Evolutionary conservation across 1,140 invertebrate species (phyloP).

Genomic region (Leptonema lineaticorne): DNA sequence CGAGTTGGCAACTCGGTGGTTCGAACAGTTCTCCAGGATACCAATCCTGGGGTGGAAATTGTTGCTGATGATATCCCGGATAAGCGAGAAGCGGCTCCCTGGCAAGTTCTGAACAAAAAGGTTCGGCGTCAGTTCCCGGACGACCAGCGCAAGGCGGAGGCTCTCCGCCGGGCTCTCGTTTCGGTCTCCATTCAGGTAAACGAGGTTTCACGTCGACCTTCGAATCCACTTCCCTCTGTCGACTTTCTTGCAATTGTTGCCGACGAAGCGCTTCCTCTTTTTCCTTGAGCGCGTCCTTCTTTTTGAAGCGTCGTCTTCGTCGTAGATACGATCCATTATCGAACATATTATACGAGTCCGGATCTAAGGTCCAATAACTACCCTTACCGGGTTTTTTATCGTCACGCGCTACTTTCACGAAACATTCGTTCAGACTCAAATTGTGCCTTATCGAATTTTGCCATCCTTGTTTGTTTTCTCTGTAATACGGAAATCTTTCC

Average conservation of each 20-base stretch:
- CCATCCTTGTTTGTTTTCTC: slow-evolving; percentile 96
- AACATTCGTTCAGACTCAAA: slow-evolving; percentile 97
- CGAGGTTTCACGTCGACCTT: slow-evolving; percentile 58
- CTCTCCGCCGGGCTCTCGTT: slow-evolving; percentile 59
- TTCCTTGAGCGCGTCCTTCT: slow-evolving; percentile 87
- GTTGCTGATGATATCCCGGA: slow-evolving; percentile 44
- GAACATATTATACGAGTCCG: slow-evolving; percentile 97
- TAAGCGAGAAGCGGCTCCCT: slow-evolving; percentile 57
- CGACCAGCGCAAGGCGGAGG: slow-evolving; percentile 45
- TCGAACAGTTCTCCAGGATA: slow-evolving; percentile 58
- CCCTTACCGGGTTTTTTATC: slow-evolving; percentile 97
- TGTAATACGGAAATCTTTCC: slow-evolving; percentile 95
- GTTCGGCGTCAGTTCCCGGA: slow-evolving; percentile 44
- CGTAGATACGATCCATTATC: slow-evolving; percentile 95
- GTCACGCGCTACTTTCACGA: slow-evolving; percentile 89
- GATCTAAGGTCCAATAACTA: slow-evolving; percentile 96
- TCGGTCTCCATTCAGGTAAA: slow-evolving; percentile 63
- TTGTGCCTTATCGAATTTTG: slow-evolving; percentile 97
- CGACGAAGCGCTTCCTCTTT: slow-evolving; percentile 84
- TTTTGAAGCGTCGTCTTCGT: slow-evolving; percentile 91
- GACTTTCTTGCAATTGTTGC: slow-evolving; percentile 63
- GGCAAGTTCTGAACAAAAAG: slow-evolving; percentile 51
- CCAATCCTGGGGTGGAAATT: slow-evolving; percentile 54
- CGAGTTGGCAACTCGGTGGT: slow-evolving; percentile 59
- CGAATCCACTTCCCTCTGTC: slow-evolving; percentile 48